Base-by-base conservation (phyloP, 37 sponge, comb jelly and placozoan genomes). In the Chondrilla cf. caribensis region DNA sequence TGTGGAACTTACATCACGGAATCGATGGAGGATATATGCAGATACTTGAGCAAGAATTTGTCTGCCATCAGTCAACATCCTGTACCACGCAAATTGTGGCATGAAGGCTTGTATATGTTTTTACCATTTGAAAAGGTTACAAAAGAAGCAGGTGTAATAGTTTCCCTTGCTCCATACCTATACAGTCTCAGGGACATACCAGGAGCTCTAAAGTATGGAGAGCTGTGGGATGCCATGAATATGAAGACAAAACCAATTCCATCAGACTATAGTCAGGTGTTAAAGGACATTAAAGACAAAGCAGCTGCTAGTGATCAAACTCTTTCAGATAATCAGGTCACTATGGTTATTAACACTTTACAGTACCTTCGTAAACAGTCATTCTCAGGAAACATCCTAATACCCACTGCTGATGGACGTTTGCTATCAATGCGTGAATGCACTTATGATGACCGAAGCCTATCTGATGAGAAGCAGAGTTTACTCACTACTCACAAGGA, bases 391-490 rank as follows among this genome's bases (percentile, higher is more conserved):
- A n/a, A n/a, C n/a, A n/a, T n/a, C n/a, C 79, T 85, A 21, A 31
- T 89, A 22, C 86, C 83, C 22, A 88, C 88, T 41, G 54, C 51
- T 18, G 44, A 83, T n/a, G n/a, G n/a, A n/a, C n/a, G n/a, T n/a
- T n/a, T n/a, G n/a, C n/a, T n/a, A n/a, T n/a, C n/a, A n/a, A 28
- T 82, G 0, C 44, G 22, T 14, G 78, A 81, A 9, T 89, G 90
- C 62, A 70, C 80, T n/a, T n/a, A n/a, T n/a, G 83, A 89, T 82
- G 90, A 89, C 58, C 37, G 71, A 22, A 38, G 70, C 31, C 79
- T 85, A 86, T 35, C 25, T 2, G 38, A 78, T 24, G 39, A 54
- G 29, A 40, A 25, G 22, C 24, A 40, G 0, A 51, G 17, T 4
- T 8, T 19, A 8, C 37, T 21, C 0, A 26, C n/a, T 29, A 3